Conservation (phyloP, 1,140 invertebrate species). For the Neotoxoptera formosana region DNA sequence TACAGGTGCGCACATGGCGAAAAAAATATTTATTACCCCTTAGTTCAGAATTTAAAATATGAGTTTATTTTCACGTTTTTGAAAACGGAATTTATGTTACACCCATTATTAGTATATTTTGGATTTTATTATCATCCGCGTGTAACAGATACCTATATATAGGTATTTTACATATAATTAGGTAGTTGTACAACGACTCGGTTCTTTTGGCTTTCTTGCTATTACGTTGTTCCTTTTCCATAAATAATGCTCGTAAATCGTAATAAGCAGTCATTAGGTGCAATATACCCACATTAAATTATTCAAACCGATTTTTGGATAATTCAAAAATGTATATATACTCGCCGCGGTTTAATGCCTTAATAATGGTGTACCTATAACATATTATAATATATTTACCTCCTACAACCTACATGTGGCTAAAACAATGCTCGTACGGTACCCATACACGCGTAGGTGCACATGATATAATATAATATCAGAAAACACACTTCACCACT, state of each 20-base stretch:
- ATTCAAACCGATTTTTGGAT: not conserved
- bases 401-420: no score
- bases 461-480: no score
- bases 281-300: not conserved
- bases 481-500: not conserved
- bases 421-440: not conserved
- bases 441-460: not conserved
- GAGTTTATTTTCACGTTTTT: not conserved
- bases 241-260: not conserved
- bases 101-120: not conserved
- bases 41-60: not conserved
- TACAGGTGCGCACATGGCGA: no score
- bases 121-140: not conserved
- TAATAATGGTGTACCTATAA: not conserved
- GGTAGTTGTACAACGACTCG: not conserved
- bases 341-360: not conserved
- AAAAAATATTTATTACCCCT: not conserved
- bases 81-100: not conserved
- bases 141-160: no score
- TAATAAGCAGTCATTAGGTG: not conserved
- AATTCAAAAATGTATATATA: slow-evolving; percentile 7
- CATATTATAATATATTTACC: no score
- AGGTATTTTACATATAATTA: not conserved
- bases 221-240: not conserved
- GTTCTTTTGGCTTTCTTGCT: not conserved